phyloP scores from a whole-genome alignment of 2,113 vertebrate genomes.

The Circaetus gallicus region DNA sequence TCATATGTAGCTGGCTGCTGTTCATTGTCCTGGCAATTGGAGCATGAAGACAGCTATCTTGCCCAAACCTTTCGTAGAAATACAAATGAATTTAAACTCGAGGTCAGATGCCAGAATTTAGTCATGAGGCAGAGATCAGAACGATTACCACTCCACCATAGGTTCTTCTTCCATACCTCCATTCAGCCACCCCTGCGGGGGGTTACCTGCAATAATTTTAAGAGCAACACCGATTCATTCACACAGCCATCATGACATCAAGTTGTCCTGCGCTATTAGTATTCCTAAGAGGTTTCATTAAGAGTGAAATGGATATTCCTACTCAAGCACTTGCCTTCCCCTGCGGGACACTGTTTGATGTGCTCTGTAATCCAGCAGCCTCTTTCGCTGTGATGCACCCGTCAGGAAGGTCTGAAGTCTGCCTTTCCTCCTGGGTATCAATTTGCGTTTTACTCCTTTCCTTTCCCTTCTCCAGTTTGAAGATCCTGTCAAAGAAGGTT shows the following conservation, averaged over 20 bases:
- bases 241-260: background rate
- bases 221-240: accelerated
- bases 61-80: background rate
- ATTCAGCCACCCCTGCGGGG: accelerated
- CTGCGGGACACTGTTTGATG: background rate
- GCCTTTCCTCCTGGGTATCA: background rate
- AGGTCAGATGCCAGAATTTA: background rate
- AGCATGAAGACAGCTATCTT: background rate
- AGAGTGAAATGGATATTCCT: background rate
- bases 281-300: background rate
- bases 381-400: background rate
- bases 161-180: background rate
- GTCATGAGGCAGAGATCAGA: accelerated
- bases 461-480: constrained; percentile 73
- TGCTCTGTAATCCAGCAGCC: background rate
- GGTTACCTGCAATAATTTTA: background rate
- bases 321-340: constrained; percentile 65
- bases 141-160: background rate
- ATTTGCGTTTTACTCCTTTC: background rate
- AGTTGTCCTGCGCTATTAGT: background rate
- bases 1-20: background rate
- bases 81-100: background rate
- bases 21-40: background rate
- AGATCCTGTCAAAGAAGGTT: constrained; percentile 77
- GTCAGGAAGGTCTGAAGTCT: background rate